Base-by-base conservation (phyloP, 2,888 invertebrate species). In the Idaea aversata region DNA sequence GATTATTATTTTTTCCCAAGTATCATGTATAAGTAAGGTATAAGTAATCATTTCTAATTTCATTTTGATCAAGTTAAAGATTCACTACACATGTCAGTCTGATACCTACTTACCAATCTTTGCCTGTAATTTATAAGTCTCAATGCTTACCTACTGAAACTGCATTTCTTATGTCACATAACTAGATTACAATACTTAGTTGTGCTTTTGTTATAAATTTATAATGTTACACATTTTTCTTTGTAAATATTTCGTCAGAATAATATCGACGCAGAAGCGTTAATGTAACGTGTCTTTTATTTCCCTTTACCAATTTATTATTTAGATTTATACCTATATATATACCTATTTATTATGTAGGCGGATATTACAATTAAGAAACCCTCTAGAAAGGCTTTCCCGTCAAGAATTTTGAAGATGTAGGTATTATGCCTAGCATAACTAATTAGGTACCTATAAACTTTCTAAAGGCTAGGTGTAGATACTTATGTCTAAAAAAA, bases 161-260 rank as follows among this genome's bases (percentile, higher is more conserved):
- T 88, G 89, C 91, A 90, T 91, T 91, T 91, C 82, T 86, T 86
- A 81, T 85, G 66, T 70, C 73, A 67, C 67, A 66, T 66, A 81
- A 77, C 81, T 73, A 77, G 80, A 77, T 80, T 85, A 84, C 80
- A 82, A 59, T 84, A 77, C 69, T 74, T 81, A 83, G 82, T 87
- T 87, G 84, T 90, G 90, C 87, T 91, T 91, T 89, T 91, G 89
- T 91, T 90, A 79, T 82, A 25, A 25, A 25, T 47, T 47, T 47
- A 47, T 47, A 81, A 85, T 87, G 84, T 88, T 88, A 86, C 77
- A 86, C 80, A 84, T 84, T 84, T 80, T 89, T 86, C 87, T 89
- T 90, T 92, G 91, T 91, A 91, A 90, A 91, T 91, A 91, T 87
- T 88, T 88, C 83, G 80, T 88, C 86, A 80, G 80, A 84, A 84